A percentile compares a stretch with the other conserved stretches of the same genome.
Conservation (phyloP, 2,888 invertebrate species). For the Drosophila sordidapex region DNA sequence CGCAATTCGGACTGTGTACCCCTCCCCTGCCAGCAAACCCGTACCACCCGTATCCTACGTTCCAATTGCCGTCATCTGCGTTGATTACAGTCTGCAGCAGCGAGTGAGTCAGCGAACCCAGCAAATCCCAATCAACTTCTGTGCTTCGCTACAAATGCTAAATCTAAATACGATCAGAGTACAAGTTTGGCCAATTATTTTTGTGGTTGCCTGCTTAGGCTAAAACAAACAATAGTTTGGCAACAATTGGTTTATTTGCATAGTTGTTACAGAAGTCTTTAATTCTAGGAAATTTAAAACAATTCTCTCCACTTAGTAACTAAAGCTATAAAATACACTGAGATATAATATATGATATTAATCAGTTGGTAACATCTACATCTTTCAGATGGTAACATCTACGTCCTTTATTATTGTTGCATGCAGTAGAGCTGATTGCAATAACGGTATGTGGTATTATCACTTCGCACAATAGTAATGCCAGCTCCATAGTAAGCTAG, state of each 20-base stretch:
- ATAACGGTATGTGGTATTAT: constrained; percentile 93
- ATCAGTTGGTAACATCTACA: constrained; percentile 50
- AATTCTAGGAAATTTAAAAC: constrained; percentile 21
- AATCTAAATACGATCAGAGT: constrained; percentile 46
- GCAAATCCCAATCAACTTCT: constrained; percentile 27
- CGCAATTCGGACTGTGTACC: constrained; percentile 5
- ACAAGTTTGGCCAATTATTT: constrained; percentile 67
- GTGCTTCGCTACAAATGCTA: constrained; percentile 31
- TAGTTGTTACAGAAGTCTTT: constrained; percentile 19
- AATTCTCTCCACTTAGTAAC: constrained; percentile 40
- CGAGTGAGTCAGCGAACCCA: constrained; percentile 44
- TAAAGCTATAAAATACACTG: constrained; percentile 31
- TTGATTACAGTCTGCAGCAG: constrained; percentile 57
- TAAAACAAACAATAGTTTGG: constrained; percentile 28
- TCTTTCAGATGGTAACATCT: constrained; percentile 4
- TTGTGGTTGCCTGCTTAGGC: constrained; percentile 16
- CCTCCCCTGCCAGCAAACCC: background rate
- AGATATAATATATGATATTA: constrained; percentile 3
- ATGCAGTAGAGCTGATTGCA: constrained; percentile 57
- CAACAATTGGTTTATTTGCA: constrained; percentile 64
- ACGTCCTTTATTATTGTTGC: constrained; percentile 40
- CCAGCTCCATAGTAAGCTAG: constrained; percentile 94
- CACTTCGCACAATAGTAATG: constrained; percentile 91
- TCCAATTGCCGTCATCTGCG: constrained; percentile 37
- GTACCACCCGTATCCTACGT: constrained; percentile 10